phyloP scores from a whole-genome alignment of 1,140 invertebrate genomes.

The Aplysia californica region DNA sequence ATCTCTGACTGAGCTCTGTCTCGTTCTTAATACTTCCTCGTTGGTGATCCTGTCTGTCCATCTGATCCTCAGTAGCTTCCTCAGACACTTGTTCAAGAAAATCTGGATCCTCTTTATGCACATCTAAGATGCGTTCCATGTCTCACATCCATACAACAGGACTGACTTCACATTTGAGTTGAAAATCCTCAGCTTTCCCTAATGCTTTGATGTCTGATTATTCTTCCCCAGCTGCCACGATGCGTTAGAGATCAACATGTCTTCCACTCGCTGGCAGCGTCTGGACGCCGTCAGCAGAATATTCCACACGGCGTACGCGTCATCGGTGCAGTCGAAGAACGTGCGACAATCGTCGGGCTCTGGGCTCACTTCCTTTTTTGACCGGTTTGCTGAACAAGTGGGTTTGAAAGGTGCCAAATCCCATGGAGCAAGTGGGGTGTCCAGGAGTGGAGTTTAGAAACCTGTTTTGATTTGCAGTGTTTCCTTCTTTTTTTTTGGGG shows the following conservation, averaged over 20 bases:
- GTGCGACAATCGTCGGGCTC: constrained; percentile 4
- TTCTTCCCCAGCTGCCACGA: constrained; percentile 1
- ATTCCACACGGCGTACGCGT: not conserved
- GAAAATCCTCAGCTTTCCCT: not conserved
- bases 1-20: no score
- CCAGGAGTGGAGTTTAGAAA: constrained; percentile 1
- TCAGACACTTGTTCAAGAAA: no score
- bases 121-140: no score
- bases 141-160: no score
- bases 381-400: constrained; percentile 17
- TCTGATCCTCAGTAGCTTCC: no score
- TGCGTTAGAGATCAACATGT: constrained; percentile 10
- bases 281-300: constrained; percentile 7
- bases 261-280: not conserved
- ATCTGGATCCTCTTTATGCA: no score
- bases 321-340: not conserved
- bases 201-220: not conserved
- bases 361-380: constrained; percentile 1
- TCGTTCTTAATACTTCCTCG: no score
- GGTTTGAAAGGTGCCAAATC: constrained; percentile 5
- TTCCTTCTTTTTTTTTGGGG: no score
- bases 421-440: not conserved
- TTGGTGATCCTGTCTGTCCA: no score
- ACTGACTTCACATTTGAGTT: no score
- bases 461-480: no score